phyloP scores from a whole-genome alignment of 1,140 invertebrate species.

The Chlorops oryzae region DNA sequence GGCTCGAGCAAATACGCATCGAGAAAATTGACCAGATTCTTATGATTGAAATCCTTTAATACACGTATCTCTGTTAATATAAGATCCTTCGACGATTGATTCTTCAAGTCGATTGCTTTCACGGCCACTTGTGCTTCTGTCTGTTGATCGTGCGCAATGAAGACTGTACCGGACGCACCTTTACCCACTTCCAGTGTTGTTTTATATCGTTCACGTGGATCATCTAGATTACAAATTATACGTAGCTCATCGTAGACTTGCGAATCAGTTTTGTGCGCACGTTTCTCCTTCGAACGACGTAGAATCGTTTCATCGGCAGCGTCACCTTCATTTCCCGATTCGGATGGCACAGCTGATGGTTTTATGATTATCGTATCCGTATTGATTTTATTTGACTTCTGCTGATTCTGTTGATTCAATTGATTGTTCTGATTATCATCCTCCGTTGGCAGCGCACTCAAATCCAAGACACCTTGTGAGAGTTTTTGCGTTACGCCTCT shows the following conservation, averaged over 20 bases:
- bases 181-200: constrained; percentile 80
- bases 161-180: constrained; percentile 86
- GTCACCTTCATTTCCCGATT: constrained; percentile 16
- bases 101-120: constrained; percentile 91
- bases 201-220: constrained; percentile 75
- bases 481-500: constrained; percentile 40
- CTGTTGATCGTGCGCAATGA: constrained; percentile 76
- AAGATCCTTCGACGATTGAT: constrained; percentile 90
- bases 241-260: constrained; percentile 80
- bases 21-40: constrained; percentile 95
- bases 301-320: constrained; percentile 52
- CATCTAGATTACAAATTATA: constrained; percentile 67
- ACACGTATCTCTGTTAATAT: constrained; percentile 94
- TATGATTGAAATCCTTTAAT: constrained; percentile 87
- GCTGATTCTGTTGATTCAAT: not conserved
- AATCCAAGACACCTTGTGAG: constrained; percentile 26
- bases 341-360: constrained; percentile 13
- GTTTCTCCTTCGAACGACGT: constrained; percentile 54
- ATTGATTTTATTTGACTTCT: constrained; percentile 42
- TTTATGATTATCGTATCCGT: constrained; percentile 50
- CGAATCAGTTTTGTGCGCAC: constrained; percentile 62
- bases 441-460: constrained; percentile 25
- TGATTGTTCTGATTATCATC: constrained; percentile 17
- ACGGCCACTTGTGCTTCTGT: constrained; percentile 81
- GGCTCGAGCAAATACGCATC: constrained; percentile 79